These are phyloP conservation scores for Spilarctia lutea DNA, from an alignment of 2,888 invertebrate species.

Conservation along the genomic window DNA sequence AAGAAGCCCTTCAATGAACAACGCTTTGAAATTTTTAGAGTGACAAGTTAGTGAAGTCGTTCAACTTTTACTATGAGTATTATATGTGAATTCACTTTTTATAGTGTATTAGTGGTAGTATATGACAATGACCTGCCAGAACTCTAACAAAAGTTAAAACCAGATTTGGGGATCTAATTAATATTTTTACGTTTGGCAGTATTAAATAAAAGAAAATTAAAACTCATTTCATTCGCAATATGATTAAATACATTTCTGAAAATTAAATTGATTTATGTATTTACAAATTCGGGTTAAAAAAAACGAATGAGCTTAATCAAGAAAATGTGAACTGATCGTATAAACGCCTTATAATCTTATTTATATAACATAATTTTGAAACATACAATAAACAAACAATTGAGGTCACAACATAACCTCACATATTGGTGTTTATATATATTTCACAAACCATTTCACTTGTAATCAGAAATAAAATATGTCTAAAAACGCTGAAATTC, in stretches of 20 bases:
- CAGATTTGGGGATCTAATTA: too few relatives aligned
- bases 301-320: too few relatives aligned
- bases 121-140: too few relatives aligned
- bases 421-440: not conserved
- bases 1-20: conserved; percentile 29
- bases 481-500: conserved; percentile 10
- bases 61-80: conserved; percentile 50
- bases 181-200: too few relatives aligned
- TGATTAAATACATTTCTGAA: too few relatives aligned
- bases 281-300: too few relatives aligned
- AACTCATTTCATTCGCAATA: too few relatives aligned
- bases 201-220: too few relatives aligned
- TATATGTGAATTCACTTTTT: not conserved
- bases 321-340: too few relatives aligned
- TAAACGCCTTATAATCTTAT: not conserved
- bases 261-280: too few relatives aligned
- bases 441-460: conserved; percentile 5
- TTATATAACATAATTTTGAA: not conserved
- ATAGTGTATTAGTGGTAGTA: not conserved
- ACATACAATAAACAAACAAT: not conserved
- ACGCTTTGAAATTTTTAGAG: conserved; percentile 20
- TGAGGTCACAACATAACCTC: not conserved
- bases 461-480: conserved; percentile 4
- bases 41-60: conserved; percentile 23
- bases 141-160: too few relatives aligned